Base-by-base conservation (phyloP, 2,888 invertebrate genomes). In the Rhodophaea formosa region DNA sequence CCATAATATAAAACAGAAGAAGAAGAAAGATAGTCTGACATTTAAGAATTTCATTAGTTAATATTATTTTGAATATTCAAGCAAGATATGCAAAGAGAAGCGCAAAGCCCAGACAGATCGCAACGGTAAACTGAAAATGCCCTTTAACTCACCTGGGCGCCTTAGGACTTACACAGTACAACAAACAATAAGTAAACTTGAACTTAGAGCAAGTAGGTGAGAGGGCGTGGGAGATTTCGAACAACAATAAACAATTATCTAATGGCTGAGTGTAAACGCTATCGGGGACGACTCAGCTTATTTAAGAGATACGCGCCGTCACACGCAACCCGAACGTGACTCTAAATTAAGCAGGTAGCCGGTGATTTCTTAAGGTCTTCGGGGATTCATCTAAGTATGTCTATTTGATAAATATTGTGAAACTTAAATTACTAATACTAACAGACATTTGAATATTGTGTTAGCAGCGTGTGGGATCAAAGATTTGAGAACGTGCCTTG, bases 111-210 rank as follows among this genome's bases (percentile, higher is more conserved):
- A 5, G 23, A 23, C 5, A 23, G 23, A 23, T 23, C 2, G 23
- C 23, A 5, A 23, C 5, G 2, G 23, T 5, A 5, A 23, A 23
- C 23, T 23, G 23, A 5, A 3, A 2, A 23, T n/a, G 23, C 23
- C 23, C 23, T 5, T 23, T 23, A 5, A 5, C 23, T 23, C 23
- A 23, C 23, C 23, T 23, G 5, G 5, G 5, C 23, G 5, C 2
- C 3, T 23, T 23, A 23, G 3, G 2, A 23, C 23, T 23, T 3
- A 23, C 23, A 23, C 2, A 5, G 0, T 15, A 55, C 15, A 29
- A 17, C 23, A 42, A 56, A 47, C 55, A 56, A 47, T 56, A 23
- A 29, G 46, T 42, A 47, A 56, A 56, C 47, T 56, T 56, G 56
- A 55, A 56, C 56, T 49, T 56, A 47, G 17, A 47, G 39, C 14